Evolutionary conservation across 2,888 invertebrate genomes (phyloP), one percentile per base, ranked within the genome.

Genomic region (Pseudeuparius sepicola): DNA sequence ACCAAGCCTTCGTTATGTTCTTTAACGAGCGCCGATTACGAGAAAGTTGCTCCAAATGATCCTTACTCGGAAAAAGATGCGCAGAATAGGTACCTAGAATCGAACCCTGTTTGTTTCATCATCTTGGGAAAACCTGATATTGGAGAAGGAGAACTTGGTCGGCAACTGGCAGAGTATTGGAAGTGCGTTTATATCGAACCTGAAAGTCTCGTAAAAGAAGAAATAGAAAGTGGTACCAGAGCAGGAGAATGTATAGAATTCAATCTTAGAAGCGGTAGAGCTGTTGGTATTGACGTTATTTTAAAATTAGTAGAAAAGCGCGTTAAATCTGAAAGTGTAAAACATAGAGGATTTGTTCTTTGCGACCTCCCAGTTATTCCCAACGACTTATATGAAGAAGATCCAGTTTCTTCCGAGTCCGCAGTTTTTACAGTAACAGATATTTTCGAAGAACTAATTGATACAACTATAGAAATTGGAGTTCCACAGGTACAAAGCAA

Each of bases 331-430:
- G 62, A 66, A 36, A 63, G 65, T 14, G 63, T 72, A 10, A 53
- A 60, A 46, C 71, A 77, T 48, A 61, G 73, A 50, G 80, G 79
- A 5, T 78, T 73, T 62, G 66, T 80, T 2, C 55, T 79, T 43
- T 72, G 73, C 37, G 78, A 76, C 4, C 59, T 79, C 40, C 80
- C 80, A 12, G 53, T 79, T 20, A 63, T 77, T n/a, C 64, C 68
- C 2, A 65, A 67, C 30, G 50, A 56, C 34, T 39, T 60, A 4
- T 55, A 59, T 35, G 51, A 52, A 28, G 61, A 63, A 37, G 59
- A 62, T 36, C 60, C 59, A 0, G 48, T 60, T 9, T 58, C 60
- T 1, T 56, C 61, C 0, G 56, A 61, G 44, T 57, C 60, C 2
- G 61, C 60, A 1, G 47, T 63, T 24, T 61, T 61, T 44, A 59